phyloP scores from a whole-genome alignment of 2,797 vertebrate species.

The Pagetopsis macropterus region DNA sequence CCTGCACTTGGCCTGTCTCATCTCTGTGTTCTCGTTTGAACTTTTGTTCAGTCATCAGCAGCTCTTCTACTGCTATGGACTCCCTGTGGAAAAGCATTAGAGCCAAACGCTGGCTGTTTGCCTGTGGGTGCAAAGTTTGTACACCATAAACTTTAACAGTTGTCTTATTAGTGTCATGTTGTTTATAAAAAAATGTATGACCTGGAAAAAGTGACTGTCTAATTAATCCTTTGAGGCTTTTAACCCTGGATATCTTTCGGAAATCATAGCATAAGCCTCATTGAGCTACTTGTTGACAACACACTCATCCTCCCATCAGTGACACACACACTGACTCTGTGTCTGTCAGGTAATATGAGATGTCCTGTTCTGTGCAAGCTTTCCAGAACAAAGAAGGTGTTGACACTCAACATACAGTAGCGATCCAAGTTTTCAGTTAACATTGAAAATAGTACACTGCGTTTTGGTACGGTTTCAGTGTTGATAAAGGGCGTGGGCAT shows the following conservation, averaged over 20 bases:
- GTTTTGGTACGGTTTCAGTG: slow-evolving; percentile 3
- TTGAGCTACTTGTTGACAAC: slow-evolving; percentile 10
- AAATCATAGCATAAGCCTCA: neutral
- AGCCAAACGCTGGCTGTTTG: neutral
- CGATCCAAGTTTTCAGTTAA: slow-evolving; percentile 37
- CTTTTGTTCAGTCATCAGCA: slow-evolving; percentile 38
- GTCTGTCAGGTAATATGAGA: slow-evolving; percentile 37
- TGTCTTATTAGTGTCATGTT: neutral
- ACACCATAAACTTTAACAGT: neutral
- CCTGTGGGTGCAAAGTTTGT: slow-evolving; percentile 3
- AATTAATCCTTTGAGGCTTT: neutral
- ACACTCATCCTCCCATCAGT: slow-evolving; percentile 5
- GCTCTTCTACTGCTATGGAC: slow-evolving; percentile 25
- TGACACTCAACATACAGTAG: slow-evolving; percentile 35
- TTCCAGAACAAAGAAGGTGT: slow-evolving; percentile 42
- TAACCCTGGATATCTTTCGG: neutral
- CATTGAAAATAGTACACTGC: neutral
- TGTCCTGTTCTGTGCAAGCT: slow-evolving; percentile 14
- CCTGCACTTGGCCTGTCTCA: slow-evolving; percentile 44
- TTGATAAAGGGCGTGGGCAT: neutral
- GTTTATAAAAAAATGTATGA: neutral
- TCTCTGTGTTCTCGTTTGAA: slow-evolving; percentile 41
- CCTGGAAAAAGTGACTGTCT: too few species aligned
- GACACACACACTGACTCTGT: slow-evolving; percentile 8
- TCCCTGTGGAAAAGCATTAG: neutral